These are phyloP conservation scores for Bacillus rossius DNA, from an alignment of 1,140 invertebrate genomes.

Conservation along the genomic window DNA sequence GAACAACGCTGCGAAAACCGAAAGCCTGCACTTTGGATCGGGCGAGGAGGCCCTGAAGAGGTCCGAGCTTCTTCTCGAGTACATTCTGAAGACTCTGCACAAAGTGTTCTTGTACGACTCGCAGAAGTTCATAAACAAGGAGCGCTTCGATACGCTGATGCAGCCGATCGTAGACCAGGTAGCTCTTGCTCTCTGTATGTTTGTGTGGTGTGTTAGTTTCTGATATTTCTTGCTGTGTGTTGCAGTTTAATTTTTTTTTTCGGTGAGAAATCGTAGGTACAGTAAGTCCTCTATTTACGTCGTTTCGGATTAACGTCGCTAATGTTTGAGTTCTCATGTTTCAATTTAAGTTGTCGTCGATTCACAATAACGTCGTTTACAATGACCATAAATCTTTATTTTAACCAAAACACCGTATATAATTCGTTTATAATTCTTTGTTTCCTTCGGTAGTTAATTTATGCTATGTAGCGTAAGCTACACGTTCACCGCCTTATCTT, in stretches of 20 bases:
- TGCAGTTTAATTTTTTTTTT: background rate
- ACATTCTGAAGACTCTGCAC: slow-evolving; percentile 66
- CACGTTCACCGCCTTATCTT: too few species aligned
- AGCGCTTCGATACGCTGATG: slow-evolving; percentile 76
- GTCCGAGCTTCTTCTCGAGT: slow-evolving; percentile 45
- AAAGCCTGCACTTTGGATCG: background rate
- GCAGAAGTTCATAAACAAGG: slow-evolving; percentile 75
- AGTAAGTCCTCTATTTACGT: too few species aligned
- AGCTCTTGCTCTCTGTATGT: slow-evolving; percentile 15
- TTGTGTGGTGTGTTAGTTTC: too few species aligned
- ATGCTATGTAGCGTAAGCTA: too few species aligned
- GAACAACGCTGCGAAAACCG: slow-evolving; percentile 34
- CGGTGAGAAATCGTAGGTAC: background rate
- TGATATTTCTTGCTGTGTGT: background rate
- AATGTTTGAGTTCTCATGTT: background rate
- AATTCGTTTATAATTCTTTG: too few species aligned
- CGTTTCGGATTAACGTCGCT: too few species aligned
- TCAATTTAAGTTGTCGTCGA: too few species aligned
- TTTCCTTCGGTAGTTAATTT: too few species aligned
- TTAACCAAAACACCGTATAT: too few species aligned
- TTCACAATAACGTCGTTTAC: too few species aligned
- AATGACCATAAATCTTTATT: too few species aligned
- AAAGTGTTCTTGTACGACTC: slow-evolving; percentile 78
- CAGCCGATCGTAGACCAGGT: slow-evolving; percentile 82
- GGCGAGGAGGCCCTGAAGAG: slow-evolving; percentile 3